These are phyloP conservation scores for Umimayanthus chanpuru DNA, from an alignment of 92 coral and sea anemone species.

Conservation along the genomic window DNA sequence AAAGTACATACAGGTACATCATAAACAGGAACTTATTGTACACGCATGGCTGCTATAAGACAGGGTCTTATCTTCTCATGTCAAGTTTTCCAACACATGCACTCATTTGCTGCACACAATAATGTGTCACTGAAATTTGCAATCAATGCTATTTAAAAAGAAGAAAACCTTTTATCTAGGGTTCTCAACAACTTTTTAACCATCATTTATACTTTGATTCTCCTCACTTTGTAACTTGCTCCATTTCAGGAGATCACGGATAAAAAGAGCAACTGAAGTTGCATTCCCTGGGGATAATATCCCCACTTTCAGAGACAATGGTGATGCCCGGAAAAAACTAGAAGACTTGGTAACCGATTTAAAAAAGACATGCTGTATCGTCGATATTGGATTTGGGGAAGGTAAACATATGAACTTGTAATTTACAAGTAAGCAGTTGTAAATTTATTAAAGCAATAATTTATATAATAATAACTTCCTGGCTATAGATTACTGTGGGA, in stretches of 20 bases:
- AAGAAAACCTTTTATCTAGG: neutral
- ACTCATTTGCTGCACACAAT: slow-evolving; percentile 14
- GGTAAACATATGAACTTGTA: slow-evolving; percentile 19
- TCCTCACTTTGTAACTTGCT: slow-evolving; percentile 25
- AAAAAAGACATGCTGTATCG: slow-evolving; percentile 18
- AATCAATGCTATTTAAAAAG: slow-evolving; percentile 4
- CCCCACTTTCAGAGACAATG: slow-evolving; percentile 28
- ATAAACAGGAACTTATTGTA: slow-evolving; percentile 16
- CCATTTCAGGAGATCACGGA: slow-evolving; percentile 26
- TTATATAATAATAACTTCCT: slow-evolving; percentile 16
- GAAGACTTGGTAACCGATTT: slow-evolving; percentile 17
- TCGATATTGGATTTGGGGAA: slow-evolving; percentile 14
- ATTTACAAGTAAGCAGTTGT: slow-evolving; percentile 16
- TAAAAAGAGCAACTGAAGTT: slow-evolving; percentile 25
- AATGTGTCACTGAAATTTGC: slow-evolving; percentile 15
- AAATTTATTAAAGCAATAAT: slow-evolving; percentile 14
- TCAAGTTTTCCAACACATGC: slow-evolving; percentile 21
- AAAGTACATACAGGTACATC: slow-evolving; percentile 20
- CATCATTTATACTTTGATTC: slow-evolving; percentile 18
- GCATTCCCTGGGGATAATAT: slow-evolving; percentile 23
- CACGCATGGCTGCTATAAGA: slow-evolving; percentile 2
- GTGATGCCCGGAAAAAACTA: slow-evolving; percentile 21
- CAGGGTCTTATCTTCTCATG: neutral
- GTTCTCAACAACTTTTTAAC: slow-evolving; percentile 10
- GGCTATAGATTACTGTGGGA: neutral